Base-by-base conservation (phyloP, 2,113 vertebrate genomes). In the Xenotilapia leptura region DNA sequence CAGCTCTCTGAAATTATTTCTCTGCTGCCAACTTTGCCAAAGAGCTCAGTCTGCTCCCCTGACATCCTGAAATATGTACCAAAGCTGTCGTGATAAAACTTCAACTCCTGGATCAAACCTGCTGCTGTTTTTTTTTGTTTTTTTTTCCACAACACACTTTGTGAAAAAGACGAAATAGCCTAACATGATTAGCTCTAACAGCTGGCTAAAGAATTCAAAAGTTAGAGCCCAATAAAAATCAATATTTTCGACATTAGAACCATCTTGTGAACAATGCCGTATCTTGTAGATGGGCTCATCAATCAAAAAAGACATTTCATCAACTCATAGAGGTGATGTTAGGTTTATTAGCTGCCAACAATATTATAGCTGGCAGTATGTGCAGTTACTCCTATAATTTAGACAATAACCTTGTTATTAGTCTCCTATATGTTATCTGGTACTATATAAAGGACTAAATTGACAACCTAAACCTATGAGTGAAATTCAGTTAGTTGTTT, bases 221-320 rank as follows among this genome's bases (percentile, higher is more conserved):
- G 68, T 73, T 73, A 73, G 8, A 45, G 13, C 38, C 10, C 23
- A 73, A 26, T 1, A 73, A 73, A 73, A 73, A 23, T 45, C n/a
- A 5, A 5, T 45, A 17, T 15, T 45, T 70, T 23, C 0, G 1
- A 42, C 65, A 70, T 42, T 42, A 15, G 65, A 45, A 45, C 4
- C 0, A 1, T 42, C 21, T 47, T 45, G 4, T 15, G 23, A 73
- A 23, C n/a, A 23, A 70, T 45, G 3, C 40, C 2, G 13, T 21
- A 0, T 26, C 40, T 5, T 42, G 38, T 42, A 26, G 13, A 9
- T 26, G 11, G 0, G 11, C 33, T 45, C 0, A 73, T 73, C 12
- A 73, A 73, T 45, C 14, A 23, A 70, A 42, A 73, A 73, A 45
- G 21, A 23, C n/a, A 23, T 70, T 45, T 73, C n/a, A 70, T 42